Evolutionary conservation across 2,888 invertebrate genomes (phyloP).

Genomic region (Noctua comes): DNA sequence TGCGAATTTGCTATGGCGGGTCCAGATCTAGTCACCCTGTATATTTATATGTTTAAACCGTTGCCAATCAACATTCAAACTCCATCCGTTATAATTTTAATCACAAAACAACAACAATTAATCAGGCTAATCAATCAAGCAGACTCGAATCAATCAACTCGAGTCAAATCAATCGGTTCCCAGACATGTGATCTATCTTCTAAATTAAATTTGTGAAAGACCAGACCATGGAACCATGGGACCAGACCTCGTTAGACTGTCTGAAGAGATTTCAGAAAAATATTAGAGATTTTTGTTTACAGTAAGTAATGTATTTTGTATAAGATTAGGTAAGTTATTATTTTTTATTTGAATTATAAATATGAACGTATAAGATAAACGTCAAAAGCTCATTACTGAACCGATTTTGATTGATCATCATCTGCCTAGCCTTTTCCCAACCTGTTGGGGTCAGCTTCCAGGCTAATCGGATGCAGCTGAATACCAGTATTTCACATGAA

Average conservation of each 20-base stretch:
- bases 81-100: not conserved
- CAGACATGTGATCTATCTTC: constrained; percentile 30
- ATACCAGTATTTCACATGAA: too few species aligned
- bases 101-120: constrained; percentile 15
- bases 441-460: too few species aligned
- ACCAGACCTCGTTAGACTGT: not conserved
- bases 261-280: constrained; percentile 14
- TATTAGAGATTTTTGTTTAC: constrained; percentile 6
- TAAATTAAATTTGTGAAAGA: constrained; percentile 32
- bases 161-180: constrained; percentile 9
- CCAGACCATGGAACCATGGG: not conserved
- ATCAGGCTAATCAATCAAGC: constrained; percentile 19
- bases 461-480: too few species aligned
- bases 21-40: too few species aligned
- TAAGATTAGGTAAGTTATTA: too few species aligned
- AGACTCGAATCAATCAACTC: constrained; percentile 28
- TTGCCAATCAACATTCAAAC: not conserved
- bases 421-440: too few species aligned
- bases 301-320: not conserved
- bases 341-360: too few species aligned
- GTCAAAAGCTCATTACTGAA: too few species aligned
- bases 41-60: not conserved
- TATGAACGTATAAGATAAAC: too few species aligned
- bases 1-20: too few species aligned
- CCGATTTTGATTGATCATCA: too few species aligned